A percentile compares a stretch with the other conserved stretches of the same genome.
Conservation (phyloP, 1,140 invertebrate genomes). For the Bombus confusus region DNA sequence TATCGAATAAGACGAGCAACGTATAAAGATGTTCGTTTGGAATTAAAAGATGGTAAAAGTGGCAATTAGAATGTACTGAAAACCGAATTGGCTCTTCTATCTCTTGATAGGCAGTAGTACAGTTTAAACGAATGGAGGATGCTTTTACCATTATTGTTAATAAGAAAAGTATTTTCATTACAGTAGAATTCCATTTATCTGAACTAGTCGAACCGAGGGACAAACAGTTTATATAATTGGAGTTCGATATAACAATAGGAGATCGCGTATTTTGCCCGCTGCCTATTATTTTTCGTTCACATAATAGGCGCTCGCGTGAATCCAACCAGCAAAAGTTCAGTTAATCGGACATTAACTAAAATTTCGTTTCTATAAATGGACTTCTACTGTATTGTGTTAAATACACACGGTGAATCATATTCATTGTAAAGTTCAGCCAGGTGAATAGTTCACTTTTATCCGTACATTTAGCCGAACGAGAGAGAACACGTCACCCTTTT, state of each 20-base stretch:
- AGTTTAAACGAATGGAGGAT: background rate
- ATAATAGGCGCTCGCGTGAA: no score
- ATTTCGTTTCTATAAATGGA: no score
- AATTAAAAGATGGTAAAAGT: background rate
- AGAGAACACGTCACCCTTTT: background rate
- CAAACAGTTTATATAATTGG: no score
- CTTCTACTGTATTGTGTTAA: background rate
- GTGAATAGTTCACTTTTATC: background rate
- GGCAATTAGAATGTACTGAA: background rate
- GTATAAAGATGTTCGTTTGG: background rate
- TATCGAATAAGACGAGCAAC: no score
- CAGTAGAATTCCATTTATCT: no score
- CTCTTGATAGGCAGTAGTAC: background rate
- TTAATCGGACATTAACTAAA: no score
- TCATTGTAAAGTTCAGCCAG: background rate
- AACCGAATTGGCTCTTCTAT: background rate
- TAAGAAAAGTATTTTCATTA: background rate
- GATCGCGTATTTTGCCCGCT: no score
- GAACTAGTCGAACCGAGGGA: no score
- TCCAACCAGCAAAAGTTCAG: no score
- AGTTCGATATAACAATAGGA: no score
- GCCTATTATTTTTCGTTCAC: no score
- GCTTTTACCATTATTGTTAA: background rate
- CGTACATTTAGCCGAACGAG: background rate
- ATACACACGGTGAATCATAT: no score